Conservation (phyloP, 1,140 invertebrate species). For the Metopolophium dirhodum region DNA sequence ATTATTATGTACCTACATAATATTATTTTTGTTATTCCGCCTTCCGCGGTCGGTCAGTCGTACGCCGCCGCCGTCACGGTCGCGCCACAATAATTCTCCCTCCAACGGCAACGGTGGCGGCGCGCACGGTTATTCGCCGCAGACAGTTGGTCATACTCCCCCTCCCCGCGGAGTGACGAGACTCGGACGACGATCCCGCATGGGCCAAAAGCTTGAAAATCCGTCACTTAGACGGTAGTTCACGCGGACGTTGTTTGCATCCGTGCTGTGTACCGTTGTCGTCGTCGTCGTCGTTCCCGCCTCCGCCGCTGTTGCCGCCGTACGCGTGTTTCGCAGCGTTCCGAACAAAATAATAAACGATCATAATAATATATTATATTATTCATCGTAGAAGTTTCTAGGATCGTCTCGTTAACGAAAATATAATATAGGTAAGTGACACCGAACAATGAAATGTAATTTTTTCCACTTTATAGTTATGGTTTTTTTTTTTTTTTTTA, state of each 20-base stretch:
- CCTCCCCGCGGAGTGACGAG: neutral
- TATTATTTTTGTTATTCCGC: neutral
- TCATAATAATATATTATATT: neutral
- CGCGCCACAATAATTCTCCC: neutral
- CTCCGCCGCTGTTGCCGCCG: too few relatives aligned
- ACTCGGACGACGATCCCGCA: slow-evolving; percentile 20
- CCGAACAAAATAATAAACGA: neutral
- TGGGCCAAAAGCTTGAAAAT: slow-evolving; percentile 38
- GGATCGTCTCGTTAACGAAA: neutral
- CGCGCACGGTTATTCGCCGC: slow-evolving; percentile 39
- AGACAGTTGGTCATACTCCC: slow-evolving; percentile 40
- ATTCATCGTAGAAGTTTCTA: neutral
- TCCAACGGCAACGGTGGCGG: neutral
- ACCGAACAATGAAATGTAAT: neutral
- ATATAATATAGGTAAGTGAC: neutral
- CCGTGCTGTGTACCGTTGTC: neutral
- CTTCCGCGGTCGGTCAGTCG: too few relatives aligned
- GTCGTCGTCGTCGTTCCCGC: neutral
- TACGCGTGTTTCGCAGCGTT: neutral
- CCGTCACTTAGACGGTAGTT: slow-evolving; percentile 35
- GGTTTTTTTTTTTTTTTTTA: neutral
- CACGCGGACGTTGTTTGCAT: slow-evolving; percentile 11
- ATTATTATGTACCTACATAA: too few relatives aligned
- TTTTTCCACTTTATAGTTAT: neutral
- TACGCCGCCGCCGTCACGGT: neutral